Conservation (phyloP, 2,797 vertebrate species). For the Pempheris klunzingeri region DNA sequence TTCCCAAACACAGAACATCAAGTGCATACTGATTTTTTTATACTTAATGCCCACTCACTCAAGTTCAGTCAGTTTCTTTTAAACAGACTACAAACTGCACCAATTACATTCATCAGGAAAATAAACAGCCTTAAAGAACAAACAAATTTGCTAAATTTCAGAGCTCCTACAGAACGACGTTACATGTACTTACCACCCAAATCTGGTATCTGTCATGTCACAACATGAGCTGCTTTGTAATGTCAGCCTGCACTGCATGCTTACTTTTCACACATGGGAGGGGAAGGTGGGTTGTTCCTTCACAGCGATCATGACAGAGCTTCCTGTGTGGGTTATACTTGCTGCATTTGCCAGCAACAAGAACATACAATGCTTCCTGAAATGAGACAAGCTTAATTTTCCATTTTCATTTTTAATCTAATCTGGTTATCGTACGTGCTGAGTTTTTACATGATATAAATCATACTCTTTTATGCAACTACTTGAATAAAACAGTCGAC, state of each 20-base stretch:
- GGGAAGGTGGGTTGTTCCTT: constrained; percentile 55
- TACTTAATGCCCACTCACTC: neutral
- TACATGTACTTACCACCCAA: constrained; percentile 59
- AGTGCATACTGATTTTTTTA: neutral
- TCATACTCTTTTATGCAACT: neutral
- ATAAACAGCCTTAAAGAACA: neutral
- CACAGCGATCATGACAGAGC: constrained; percentile 41
- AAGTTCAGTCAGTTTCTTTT: neutral
- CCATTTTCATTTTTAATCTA: neutral
- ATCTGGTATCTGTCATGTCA: constrained; percentile 40
- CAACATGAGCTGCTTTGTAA: constrained; percentile 39
- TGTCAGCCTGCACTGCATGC: constrained; percentile 25
- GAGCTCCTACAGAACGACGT: neutral
- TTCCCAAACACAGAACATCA: neutral
- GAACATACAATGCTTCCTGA: constrained; percentile 53
- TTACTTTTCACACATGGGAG: constrained; percentile 36
- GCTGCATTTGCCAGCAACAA: constrained; percentile 15
- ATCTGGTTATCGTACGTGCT: neutral
- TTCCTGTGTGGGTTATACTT: constrained; percentile 75
- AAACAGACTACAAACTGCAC: neutral
- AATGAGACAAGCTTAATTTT: neutral
- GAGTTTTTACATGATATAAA: neutral
- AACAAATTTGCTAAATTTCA: neutral
- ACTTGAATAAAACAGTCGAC: neutral
- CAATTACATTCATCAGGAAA: neutral